These are phyloP conservation scores for Drosophila equinoxialis DNA, from an alignment of 1,140 invertebrate genomes.

Conservation along the genomic window DNA sequence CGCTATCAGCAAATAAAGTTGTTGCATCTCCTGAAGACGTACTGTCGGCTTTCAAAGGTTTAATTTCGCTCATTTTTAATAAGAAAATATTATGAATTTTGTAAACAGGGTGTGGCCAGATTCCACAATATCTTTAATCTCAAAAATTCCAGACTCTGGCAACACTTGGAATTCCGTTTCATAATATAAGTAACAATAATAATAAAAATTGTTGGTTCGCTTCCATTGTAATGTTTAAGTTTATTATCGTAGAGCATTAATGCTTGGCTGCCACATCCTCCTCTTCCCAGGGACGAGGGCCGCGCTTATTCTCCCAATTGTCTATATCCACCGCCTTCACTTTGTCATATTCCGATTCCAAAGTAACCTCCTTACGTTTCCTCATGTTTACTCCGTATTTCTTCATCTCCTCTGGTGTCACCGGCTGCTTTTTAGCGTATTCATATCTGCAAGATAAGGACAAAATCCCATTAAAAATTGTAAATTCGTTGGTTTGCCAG, in stretches of 20 bases:
- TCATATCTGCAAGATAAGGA: conserved; percentile 85
- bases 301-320: conserved; percentile 91
- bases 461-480: not conserved
- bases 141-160: not conserved
- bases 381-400: conserved; percentile 87
- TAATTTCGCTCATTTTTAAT: conserved; percentile 69
- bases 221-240: not conserved
- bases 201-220: too few relatives aligned
- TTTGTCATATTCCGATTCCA: conserved; percentile 90
- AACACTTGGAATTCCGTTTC: not conserved
- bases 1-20: conserved; percentile 88
- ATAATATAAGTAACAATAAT: not conserved
- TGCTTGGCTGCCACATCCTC: conserved; percentile 43
- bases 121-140: not conserved
- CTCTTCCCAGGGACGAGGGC: conserved; percentile 91
- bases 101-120: conserved; percentile 11
- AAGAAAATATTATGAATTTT: conserved; percentile 36
- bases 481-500: not conserved
- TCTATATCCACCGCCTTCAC: conserved; percentile 89
- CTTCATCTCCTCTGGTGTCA: conserved; percentile 86
- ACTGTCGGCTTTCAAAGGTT: conserved; percentile 63
- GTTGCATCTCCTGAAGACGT: conserved; percentile 43
- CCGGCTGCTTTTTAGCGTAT: conserved; percentile 85
- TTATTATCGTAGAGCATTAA: conserved; percentile 32
- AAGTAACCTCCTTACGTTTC: conserved; percentile 86